phyloP scores from a whole-genome alignment of 2,888 invertebrate species.

The Brachypalpus laphriformis region DNA sequence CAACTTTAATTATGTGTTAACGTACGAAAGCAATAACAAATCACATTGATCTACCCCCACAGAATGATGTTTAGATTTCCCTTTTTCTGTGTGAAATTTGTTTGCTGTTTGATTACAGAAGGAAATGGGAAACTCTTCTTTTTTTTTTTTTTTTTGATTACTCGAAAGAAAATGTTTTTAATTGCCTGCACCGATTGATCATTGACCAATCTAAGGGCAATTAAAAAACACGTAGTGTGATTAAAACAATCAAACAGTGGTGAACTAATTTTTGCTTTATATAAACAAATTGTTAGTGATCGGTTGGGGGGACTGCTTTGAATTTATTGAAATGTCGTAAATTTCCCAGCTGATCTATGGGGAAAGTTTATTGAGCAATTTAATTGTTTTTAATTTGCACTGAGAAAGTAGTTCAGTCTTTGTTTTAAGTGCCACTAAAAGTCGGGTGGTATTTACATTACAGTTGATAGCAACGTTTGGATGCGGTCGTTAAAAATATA shows the following conservation, averaged over 20 bases:
- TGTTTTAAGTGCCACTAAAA: slow-evolving; percentile 29
- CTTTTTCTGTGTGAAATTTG: slow-evolving; percentile 21
- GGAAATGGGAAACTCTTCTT: background rate
- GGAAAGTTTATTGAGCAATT: slow-evolving; percentile 41
- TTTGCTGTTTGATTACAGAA: slow-evolving; percentile 19
- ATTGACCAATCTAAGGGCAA: slow-evolving; percentile 67
- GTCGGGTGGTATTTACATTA: slow-evolving; percentile 25
- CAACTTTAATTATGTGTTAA: slow-evolving; percentile 59
- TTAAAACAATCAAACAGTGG: slow-evolving; percentile 45
- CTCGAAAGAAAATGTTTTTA: slow-evolving; percentile 14
- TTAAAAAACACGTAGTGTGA: slow-evolving; percentile 44
- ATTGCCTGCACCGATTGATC: slow-evolving; percentile 57
- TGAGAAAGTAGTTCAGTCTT: slow-evolving; percentile 10
- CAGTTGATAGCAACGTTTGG: slow-evolving; percentile 19
- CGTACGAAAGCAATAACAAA: slow-evolving; percentile 61
- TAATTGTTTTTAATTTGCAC: slow-evolving; percentile 33
- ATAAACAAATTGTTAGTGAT: slow-evolving; percentile 53
- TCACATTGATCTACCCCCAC: slow-evolving; percentile 65
- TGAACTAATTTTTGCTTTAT: slow-evolving; percentile 42
- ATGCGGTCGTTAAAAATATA: slow-evolving; percentile 31
- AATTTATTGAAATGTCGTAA: slow-evolving; percentile 34
- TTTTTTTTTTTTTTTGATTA: slow-evolving; percentile 12
- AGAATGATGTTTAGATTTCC: slow-evolving; percentile 64
- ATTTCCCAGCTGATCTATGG: slow-evolving; percentile 25
- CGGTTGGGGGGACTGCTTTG: background rate